phyloP scores from a whole-genome alignment of 2,888 invertebrate species.

The Trachelus troglodyta region DNA sequence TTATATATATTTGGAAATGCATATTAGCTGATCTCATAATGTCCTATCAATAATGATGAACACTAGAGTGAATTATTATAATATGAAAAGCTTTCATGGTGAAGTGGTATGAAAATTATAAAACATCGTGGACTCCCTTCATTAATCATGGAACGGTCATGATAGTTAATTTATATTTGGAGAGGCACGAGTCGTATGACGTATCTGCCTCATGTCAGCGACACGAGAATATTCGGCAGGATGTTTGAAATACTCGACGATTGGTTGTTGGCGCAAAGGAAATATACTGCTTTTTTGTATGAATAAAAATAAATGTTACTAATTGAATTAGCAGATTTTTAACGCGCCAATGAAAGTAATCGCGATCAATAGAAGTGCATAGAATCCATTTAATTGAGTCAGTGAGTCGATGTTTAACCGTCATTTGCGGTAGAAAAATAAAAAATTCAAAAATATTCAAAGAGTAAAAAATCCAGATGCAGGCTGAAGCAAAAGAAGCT shows the following conservation, averaged over 20 bases:
- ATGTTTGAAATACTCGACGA: not conserved
- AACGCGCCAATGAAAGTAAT: not conserved
- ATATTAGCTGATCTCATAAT: too few species aligned
- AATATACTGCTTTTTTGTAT: not conserved
- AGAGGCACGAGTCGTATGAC: not conserved
- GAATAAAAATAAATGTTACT: not conserved
- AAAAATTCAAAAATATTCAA: not conserved
- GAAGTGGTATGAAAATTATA: not conserved
- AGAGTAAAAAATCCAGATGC: not conserved
- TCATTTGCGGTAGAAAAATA: not conserved
- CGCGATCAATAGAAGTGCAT: not conserved
- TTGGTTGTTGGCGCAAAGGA: not conserved
- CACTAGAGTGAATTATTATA: too few species aligned
- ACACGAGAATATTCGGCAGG: not conserved
- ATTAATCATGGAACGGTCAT: not conserved
- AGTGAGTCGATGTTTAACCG: not conserved
- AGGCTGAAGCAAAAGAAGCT: conserved; percentile 9
- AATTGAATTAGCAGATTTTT: not conserved
- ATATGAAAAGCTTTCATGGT: not conserved
- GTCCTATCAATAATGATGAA: too few species aligned
- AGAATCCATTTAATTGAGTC: not conserved
- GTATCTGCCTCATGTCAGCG: not conserved
- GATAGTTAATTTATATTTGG: not conserved
- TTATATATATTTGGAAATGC: too few species aligned
- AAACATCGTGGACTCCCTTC: not conserved